These are phyloP conservation scores for Phataginus tricuspis DNA, from an alignment of 2,797 vertebrate genomes.

Conservation along the genomic window DNA sequence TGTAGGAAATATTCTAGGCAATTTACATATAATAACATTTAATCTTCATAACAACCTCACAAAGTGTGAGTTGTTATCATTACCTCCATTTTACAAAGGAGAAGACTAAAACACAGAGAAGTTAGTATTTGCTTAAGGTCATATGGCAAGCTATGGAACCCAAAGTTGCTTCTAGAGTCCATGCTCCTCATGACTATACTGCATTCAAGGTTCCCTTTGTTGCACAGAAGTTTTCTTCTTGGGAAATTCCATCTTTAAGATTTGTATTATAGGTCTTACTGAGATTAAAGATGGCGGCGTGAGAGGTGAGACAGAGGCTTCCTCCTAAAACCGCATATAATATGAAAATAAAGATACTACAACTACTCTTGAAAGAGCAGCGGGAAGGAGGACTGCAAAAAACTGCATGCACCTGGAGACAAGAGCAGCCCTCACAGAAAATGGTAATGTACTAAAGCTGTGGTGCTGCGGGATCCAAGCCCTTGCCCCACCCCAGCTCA, in stretches of 20 bases:
- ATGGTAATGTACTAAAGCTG: no score
- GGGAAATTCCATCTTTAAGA: neutral
- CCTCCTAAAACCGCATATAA: no score
- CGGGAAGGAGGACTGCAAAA: no score
- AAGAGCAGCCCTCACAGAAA: no score
- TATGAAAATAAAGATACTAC: no score
- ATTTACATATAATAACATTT: neutral
- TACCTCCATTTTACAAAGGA: slow-evolving; percentile 23
- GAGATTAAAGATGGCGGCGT: no score
- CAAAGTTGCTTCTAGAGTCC: neutral
- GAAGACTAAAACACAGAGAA: neutral
- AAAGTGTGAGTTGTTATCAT: neutral
- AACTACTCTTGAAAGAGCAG: no score
- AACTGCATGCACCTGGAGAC: no score
- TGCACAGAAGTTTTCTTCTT: neutral
- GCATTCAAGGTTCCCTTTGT: neutral
- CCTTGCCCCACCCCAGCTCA: no score
- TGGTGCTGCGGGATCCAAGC: no score
- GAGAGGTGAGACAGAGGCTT: no score
- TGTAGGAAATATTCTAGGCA: neutral
- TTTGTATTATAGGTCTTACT: neutral
- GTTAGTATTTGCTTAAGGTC: neutral
- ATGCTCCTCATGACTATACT: neutral
- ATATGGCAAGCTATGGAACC: neutral
- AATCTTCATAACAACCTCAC: slow-evolving; percentile 15